A percentile compares a stretch with the other conserved stretches of the same genome.
phyloP scores from a whole-genome alignment of 2,888 invertebrate species.

The Apantesis nais region DNA sequence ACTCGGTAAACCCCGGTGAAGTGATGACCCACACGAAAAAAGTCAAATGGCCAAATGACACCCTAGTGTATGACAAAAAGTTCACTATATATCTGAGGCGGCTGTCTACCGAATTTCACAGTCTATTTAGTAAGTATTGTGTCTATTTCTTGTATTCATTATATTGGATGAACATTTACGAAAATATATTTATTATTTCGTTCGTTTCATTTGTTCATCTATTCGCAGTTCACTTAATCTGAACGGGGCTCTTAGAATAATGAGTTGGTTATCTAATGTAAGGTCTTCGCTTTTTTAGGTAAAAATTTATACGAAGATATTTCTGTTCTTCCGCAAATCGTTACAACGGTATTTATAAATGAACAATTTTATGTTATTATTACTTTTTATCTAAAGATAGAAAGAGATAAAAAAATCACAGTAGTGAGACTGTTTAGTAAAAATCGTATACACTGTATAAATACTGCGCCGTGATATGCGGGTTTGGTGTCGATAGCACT shows the following conservation, averaged over 20 bases:
- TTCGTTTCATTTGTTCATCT: too few species aligned
- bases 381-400: too few species aligned
- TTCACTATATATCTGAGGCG: background rate
- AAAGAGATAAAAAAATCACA: background rate
- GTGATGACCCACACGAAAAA: background rate
- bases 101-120: background rate
- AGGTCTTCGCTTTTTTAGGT: background rate
- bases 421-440: slow-evolving; percentile 32
- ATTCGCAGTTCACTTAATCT: background rate
- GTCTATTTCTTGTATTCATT: background rate
- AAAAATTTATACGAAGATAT: background rate
- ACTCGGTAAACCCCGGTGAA: background rate
- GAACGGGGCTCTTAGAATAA: background rate
- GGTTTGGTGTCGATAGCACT: slow-evolving; percentile 13
- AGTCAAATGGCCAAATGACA: background rate
- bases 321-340: background rate
- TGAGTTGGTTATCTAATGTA: background rate
- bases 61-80: background rate
- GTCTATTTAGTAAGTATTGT: background rate
- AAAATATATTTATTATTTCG: slow-evolving; percentile 1
- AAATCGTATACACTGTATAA: slow-evolving; percentile 16
- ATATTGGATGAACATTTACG: background rate
- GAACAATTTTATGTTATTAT: background rate
- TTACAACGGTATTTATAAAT: background rate
- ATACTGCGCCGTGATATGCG: slow-evolving; percentile 19